Conservation (phyloP, 2,797 vertebrate genomes). For the Xenopus petersii region DNA sequence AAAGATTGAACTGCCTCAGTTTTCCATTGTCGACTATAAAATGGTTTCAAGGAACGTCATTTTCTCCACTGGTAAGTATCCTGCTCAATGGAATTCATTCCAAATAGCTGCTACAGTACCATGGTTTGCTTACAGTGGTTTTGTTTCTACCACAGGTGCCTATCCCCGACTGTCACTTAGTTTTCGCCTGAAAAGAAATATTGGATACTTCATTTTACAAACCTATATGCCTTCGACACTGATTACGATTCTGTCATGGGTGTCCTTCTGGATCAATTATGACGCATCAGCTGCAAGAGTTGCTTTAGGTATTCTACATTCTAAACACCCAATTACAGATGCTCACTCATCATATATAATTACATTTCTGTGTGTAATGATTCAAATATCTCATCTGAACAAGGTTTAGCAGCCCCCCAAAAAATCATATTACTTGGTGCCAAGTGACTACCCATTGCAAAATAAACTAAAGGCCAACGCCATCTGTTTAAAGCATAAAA, state of each 20-base stretch:
- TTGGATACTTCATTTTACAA: slow-evolving; percentile 93
- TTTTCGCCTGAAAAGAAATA: slow-evolving; percentile 92
- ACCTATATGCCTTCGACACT: slow-evolving; percentile 92
- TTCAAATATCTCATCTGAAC: too few relatives aligned
- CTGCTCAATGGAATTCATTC: background rate
- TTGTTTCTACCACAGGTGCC: slow-evolving; percentile 70
- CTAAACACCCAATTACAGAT: too few relatives aligned
- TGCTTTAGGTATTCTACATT: slow-evolving; percentile 76
- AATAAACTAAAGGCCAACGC: too few relatives aligned
- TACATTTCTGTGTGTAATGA: background rate
- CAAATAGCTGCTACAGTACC: too few relatives aligned
- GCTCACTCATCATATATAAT: too few relatives aligned
- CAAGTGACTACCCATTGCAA: too few relatives aligned
- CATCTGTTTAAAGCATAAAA: too few relatives aligned
- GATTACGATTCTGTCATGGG: slow-evolving; percentile 93
- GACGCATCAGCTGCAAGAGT: slow-evolving; percentile 93
- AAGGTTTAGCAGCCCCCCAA: too few relatives aligned
- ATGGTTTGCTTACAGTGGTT: too few relatives aligned
- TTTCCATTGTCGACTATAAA: slow-evolving; percentile 90
- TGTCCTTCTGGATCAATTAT: slow-evolving; percentile 95
- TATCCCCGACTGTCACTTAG: slow-evolving; percentile 89
- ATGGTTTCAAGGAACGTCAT: slow-evolving; percentile 87
- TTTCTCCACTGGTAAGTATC: slow-evolving; percentile 84
- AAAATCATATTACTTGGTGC: too few relatives aligned
- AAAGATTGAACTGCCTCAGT: slow-evolving; percentile 91